These are phyloP conservation scores for Hydractinia echinata DNA, from an alignment of 30 jellyfish, hydroid and myxozoan species.

Conservation along the genomic window DNA sequence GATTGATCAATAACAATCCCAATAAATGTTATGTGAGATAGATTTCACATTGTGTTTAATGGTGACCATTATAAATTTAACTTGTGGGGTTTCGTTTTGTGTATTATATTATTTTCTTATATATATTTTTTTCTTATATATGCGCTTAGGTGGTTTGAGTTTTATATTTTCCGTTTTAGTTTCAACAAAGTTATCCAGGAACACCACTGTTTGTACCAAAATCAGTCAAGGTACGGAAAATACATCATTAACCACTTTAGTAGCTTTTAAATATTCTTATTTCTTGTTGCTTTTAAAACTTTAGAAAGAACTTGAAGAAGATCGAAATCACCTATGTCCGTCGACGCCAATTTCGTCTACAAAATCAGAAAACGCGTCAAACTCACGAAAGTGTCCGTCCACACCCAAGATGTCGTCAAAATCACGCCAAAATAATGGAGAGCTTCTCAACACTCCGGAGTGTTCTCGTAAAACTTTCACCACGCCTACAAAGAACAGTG, in stretches of 20 bases:
- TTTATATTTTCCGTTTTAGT: slow-evolving; percentile 40
- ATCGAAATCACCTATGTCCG: too few species aligned
- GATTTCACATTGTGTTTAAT: too few species aligned
- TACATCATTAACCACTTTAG: neutral
- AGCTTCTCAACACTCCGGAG: neutral
- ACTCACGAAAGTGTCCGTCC: neutral
- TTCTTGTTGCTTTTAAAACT: neutral
- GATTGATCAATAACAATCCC: too few species aligned
- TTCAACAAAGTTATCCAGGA: slow-evolving; percentile 83
- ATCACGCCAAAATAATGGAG: neutral
- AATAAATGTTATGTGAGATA: too few species aligned
- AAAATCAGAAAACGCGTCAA: neutral
- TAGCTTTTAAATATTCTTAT: neutral
- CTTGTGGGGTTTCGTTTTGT: too few species aligned
- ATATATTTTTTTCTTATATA: too few species aligned
- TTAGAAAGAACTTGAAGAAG: too few species aligned
- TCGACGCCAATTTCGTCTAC: too few species aligned
- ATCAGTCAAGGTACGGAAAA: slow-evolving; percentile 60
- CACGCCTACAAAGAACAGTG: neutral
- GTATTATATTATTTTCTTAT: too few species aligned
- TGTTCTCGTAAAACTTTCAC: neutral
- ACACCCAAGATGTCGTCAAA: slow-evolving; percentile 14
- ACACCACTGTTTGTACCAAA: slow-evolving; percentile 93
- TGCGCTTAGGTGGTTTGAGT: too few species aligned
- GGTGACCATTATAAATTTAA: too few species aligned